phyloP scores from a whole-genome alignment of 2,888 invertebrate genomes.

The Eupeodes latifasciatus region DNA sequence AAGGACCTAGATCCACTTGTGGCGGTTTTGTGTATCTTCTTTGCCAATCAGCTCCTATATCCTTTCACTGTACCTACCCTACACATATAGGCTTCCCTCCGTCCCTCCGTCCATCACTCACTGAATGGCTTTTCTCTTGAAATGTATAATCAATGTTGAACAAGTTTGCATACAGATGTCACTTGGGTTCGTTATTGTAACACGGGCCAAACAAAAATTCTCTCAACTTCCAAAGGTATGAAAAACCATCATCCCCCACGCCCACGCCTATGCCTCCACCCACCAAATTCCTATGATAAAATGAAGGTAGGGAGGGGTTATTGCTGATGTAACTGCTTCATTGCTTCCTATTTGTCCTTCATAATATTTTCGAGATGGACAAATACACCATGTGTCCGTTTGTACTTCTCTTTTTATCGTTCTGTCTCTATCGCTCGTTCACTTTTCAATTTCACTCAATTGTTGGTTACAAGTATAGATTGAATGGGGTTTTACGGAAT shows the following conservation, averaged over 20 bases:
- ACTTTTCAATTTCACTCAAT: neutral
- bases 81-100: neutral
- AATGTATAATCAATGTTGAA: slow-evolving; percentile 75
- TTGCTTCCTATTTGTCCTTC: slow-evolving; percentile 72
- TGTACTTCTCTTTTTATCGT: neutral
- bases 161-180: slow-evolving; percentile 75
- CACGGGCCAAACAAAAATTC: slow-evolving; percentile 67
- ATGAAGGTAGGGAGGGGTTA: neutral
- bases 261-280: too few relatives aligned
- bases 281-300: neutral
- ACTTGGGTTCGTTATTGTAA: slow-evolving; percentile 75
- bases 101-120: neutral
- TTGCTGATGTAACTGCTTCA: slow-evolving; percentile 58
- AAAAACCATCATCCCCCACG: neutral
- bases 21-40: slow-evolving; percentile 44
- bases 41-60: slow-evolving; percentile 31
- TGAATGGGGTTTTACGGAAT: slow-evolving; percentile 72
- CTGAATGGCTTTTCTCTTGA: slow-evolving; percentile 20
- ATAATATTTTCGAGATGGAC: slow-evolving; percentile 74
- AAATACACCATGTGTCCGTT: slow-evolving; percentile 49
- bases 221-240: slow-evolving; percentile 23
- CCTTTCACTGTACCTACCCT: neutral
- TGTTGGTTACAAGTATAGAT: slow-evolving; percentile 54
- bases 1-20: slow-evolving; percentile 48
- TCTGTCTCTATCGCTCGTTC: neutral